Evolutionary conservation across 2,888 invertebrate species (phyloP).

Genomic region (Clostera curtula): DNA sequence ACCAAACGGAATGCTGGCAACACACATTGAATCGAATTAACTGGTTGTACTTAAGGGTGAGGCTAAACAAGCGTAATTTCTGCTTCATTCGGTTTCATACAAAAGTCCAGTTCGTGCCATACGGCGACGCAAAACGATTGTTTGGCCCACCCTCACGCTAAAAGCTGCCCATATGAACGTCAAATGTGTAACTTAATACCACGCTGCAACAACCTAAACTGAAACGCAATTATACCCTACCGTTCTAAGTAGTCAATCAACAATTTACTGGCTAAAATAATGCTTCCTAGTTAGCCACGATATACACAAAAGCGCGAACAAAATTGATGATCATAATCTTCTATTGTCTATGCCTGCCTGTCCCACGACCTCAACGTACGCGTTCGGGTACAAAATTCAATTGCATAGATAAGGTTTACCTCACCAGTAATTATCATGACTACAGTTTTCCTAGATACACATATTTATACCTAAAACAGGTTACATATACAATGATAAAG

Average conservation of each 20-base stretch:
- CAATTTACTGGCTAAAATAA: not conserved
- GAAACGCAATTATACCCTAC: not conserved
- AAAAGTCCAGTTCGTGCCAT: too few relatives aligned
- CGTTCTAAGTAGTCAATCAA: not conserved
- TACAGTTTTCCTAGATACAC: slow-evolving; percentile 17
- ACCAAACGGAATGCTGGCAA: too few relatives aligned
- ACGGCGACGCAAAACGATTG: too few relatives aligned
- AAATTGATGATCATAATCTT: slow-evolving; percentile 50
- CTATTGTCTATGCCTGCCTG: slow-evolving; percentile 15
- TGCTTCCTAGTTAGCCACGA: slow-evolving; percentile 29
- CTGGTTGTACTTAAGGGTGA: too few relatives aligned
- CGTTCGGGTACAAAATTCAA: slow-evolving; percentile 37
- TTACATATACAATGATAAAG: too few relatives aligned
- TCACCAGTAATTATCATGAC: slow-evolving; percentile 21
- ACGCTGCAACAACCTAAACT: too few relatives aligned
- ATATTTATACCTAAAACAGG: not conserved
- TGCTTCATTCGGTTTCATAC: too few relatives aligned
- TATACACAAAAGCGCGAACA: slow-evolving; percentile 41
- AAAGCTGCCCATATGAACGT: too few relatives aligned
- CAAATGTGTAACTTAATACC: too few relatives aligned
- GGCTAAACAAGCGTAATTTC: too few relatives aligned
- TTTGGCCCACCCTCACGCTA: too few relatives aligned
- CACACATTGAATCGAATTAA: too few relatives aligned
- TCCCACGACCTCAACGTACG: slow-evolving; percentile 55
- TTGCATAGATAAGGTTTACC: slow-evolving; percentile 29